Evolutionary conservation across 2,113 vertebrate species (phyloP).

Genomic region (Poicephalus gulielmi): DNA sequence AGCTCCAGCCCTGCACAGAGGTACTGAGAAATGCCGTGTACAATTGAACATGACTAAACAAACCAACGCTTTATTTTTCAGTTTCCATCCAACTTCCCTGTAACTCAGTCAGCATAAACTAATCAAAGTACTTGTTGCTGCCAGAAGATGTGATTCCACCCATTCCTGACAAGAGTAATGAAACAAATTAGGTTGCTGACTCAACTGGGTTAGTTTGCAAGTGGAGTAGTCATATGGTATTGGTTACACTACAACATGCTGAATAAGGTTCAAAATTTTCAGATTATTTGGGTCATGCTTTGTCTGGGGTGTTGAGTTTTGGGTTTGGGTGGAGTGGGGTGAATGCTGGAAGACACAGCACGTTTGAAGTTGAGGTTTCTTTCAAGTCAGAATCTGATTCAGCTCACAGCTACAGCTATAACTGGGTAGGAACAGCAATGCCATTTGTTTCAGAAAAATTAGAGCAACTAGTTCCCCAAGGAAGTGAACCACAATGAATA

Average conservation of each 20-base stretch:
- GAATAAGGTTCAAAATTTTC: background rate
- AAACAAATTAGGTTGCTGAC: background rate
- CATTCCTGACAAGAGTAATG: background rate
- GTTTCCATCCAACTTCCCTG: background rate
- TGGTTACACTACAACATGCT: background rate
- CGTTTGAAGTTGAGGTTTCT: background rate
- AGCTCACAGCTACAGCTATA: background rate
- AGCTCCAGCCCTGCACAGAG: background rate
- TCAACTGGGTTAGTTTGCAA: background rate
- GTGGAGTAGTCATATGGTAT: rapidly evolving
- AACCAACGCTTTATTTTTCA: background rate
- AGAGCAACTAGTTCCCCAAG: background rate
- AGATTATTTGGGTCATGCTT: background rate
- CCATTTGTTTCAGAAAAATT: background rate
- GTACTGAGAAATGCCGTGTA: background rate
- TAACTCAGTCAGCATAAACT: background rate
- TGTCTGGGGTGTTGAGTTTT: background rate
- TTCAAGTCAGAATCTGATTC: background rate
- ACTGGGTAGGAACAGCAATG: background rate
- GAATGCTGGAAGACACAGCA: background rate
- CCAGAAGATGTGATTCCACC: background rate
- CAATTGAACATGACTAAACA: background rate
- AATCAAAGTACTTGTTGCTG: background rate
- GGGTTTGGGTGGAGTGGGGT: background rate
- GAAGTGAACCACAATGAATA: background rate